Conservation (phyloP, 2,888 invertebrate genomes). For the Anaspis maculata region DNA sequence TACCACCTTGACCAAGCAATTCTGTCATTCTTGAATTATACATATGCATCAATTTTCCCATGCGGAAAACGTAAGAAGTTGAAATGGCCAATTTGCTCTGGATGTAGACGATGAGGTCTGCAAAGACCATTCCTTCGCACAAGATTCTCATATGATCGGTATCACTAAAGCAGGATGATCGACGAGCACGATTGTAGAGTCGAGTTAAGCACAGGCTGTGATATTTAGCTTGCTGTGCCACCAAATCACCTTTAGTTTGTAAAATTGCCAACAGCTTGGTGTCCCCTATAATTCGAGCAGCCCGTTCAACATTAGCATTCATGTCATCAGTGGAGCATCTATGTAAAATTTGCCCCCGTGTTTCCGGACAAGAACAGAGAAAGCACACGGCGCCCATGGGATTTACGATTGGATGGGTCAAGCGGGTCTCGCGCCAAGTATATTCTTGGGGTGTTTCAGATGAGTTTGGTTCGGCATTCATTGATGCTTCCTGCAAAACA, state of each 20-base stretch:
- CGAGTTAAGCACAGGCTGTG: background rate
- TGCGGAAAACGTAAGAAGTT: background rate
- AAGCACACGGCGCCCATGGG: background rate
- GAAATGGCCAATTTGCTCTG: background rate
- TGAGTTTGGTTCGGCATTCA: background rate
- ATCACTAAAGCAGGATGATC: background rate
- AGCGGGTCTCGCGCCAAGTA: background rate
- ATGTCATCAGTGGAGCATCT: background rate
- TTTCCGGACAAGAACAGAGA: background rate
- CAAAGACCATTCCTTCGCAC: background rate
- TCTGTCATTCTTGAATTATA: background rate
- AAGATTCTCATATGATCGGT: background rate
- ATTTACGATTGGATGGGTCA: background rate
- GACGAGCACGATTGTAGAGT: background rate
- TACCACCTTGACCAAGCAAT: background rate
- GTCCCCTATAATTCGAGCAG: background rate
- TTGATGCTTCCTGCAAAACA: background rate
- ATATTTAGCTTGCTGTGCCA: background rate
- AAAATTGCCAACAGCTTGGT: background rate
- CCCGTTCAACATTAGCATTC: background rate
- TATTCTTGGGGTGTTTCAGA: no score
- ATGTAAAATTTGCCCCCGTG: background rate
- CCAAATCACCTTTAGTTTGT: background rate
- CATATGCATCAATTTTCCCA: background rate
- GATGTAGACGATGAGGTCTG: background rate